Evolutionary conservation across 2,113 vertebrate genomes (phyloP).

Genomic region (Leptobrachium leishanense): DNA sequence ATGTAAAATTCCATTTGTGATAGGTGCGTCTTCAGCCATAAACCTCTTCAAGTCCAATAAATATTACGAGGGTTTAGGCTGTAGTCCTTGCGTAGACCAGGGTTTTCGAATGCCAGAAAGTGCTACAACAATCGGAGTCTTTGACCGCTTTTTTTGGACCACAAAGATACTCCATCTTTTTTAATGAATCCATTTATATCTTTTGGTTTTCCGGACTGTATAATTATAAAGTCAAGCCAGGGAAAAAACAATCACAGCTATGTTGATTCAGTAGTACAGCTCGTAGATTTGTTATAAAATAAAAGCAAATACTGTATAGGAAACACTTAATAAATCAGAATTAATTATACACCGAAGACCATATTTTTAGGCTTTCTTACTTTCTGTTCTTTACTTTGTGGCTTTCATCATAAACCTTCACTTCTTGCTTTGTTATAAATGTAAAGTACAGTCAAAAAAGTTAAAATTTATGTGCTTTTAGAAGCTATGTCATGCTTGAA

Average conservation of each 20-base stretch:
- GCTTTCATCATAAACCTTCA: not conserved
- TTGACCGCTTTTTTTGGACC: not conserved
- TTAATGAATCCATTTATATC: slow-evolving; percentile 11
- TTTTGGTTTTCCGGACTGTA: not conserved
- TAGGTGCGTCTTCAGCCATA: not conserved
- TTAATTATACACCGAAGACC: not conserved
- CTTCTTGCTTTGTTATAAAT: not conserved
- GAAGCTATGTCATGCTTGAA: too few relatives aligned
- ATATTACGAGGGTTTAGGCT: not conserved
- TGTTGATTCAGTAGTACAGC: slow-evolving; percentile 20
- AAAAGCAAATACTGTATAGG: slow-evolving; percentile 12
- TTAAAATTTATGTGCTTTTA: not conserved
- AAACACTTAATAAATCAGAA: slow-evolving; percentile 8
- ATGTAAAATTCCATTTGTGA: not conserved
- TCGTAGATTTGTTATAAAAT: slow-evolving; percentile 26
- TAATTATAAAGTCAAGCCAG: not conserved
- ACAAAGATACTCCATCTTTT: not conserved
- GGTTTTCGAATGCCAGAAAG: not conserved
- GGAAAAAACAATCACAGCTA: slow-evolving; percentile 3
- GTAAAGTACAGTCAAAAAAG: not conserved
- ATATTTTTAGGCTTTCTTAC: not conserved
- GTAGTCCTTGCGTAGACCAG: not conserved
- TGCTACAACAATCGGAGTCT: not conserved
- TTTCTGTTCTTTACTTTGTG: not conserved
- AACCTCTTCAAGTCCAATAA: too few relatives aligned